Evolutionary conservation across 2,113 vertebrate species (phyloP), one percentile per base, ranked within the genome.

Genomic region (Bufo bufo): DNA sequence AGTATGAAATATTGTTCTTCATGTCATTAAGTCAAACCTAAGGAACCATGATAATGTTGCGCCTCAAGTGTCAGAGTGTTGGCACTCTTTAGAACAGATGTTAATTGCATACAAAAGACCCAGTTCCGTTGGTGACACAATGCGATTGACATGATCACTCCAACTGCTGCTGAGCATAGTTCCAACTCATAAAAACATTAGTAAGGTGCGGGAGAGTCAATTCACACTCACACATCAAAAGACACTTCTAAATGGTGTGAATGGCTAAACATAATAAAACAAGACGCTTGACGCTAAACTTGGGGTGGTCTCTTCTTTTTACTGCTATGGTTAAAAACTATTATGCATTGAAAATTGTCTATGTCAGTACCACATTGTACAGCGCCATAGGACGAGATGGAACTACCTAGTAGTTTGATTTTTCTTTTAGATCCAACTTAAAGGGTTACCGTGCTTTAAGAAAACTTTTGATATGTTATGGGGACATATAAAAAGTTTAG

Each of bases 111-210:
- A 84, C 43, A 77, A 23, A 69, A 84, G 66, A 50, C 20, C 20
- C 23, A 7, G 16, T 47, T 74, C 47, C 43, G 45, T 69, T 61
- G 43, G 66, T 83, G 86, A 72, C 87, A 77, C 87, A 77, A 69
- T 78, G 58, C 45, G 52, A 89, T 84, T 84, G 78, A 78, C 82
- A 23, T 84, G 52, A 84, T 84, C 72, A 58, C 78, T 69, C 74
- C 87, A 84, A 89, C 87, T 89, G 87, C 81, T 84, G 87, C 87
- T 82, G 43, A 69, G 82, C 63, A 77, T 88, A 89, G 81, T 84
- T 84, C 13, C 33, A 84, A 69, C 81, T 77, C 58, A 89, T 89
- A 89, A 89, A 89, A 54, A 49, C 87, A 89, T 89, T 89, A 89
- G 74, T 47, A 65, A 89, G 87, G 87, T 84, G 87, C 65, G 19